Evolutionary conservation across 1,140 invertebrate species (phyloP).

Genomic region (silkworm (Bombyx mori)): DNA sequence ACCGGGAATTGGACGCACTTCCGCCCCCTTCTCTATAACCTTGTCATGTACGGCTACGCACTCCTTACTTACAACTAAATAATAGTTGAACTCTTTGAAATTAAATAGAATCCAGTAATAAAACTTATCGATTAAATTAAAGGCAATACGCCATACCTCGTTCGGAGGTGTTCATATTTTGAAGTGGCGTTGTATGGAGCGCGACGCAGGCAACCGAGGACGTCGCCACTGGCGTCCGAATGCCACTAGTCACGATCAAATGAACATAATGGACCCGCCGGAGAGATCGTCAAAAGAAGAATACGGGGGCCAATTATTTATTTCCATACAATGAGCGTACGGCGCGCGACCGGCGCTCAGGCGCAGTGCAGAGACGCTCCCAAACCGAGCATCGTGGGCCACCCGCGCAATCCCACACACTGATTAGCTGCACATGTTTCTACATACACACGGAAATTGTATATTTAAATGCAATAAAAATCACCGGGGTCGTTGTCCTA

Average conservation of each 20-base stretch:
- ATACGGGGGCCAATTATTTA: constrained; percentile 64
- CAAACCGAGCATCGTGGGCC: constrained; percentile 17
- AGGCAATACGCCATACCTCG: constrained; percentile 49
- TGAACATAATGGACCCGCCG: constrained; percentile 58
- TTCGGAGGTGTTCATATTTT: constrained; percentile 56
- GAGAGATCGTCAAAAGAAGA: constrained; percentile 66
- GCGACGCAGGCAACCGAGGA: constrained; percentile 50
- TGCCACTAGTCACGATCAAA: constrained; percentile 55
- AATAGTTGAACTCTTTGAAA: no score
- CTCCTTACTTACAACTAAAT: constrained; percentile 5
- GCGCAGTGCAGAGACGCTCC: constrained; percentile 46
- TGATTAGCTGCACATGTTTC: background rate
- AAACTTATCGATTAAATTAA: constrained; percentile 10
- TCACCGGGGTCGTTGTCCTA: constrained; percentile 3
- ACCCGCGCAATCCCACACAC: background rate
- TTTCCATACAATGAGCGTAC: constrained; percentile 63
- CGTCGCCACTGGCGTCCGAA: constrained; percentile 61
- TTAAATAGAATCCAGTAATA: background rate
- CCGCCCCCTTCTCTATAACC: constrained; percentile 44
- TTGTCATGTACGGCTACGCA: constrained; percentile 27
- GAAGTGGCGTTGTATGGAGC: constrained; percentile 26
- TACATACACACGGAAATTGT: constrained; percentile 6
- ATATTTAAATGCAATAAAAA: constrained; percentile 8
- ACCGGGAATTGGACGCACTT: constrained; percentile 44
- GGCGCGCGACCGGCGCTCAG: constrained; percentile 31